Evolutionary conservation across 2,797 vertebrate genomes (phyloP).

Genomic region (Melanotaenia trifasciata): DNA sequence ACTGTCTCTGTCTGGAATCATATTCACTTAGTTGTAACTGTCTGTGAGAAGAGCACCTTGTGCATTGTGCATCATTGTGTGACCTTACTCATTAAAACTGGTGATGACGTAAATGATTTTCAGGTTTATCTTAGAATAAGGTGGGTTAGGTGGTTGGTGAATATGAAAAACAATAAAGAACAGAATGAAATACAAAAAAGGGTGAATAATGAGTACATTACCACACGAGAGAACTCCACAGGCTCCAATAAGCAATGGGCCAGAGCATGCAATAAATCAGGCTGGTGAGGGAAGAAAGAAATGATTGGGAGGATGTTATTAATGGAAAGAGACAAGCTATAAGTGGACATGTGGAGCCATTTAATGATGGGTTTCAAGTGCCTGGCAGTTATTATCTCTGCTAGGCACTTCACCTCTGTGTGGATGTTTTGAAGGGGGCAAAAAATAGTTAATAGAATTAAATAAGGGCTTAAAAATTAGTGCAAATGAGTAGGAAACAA

Average conservation of each 20-base stretch:
- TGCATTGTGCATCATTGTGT: constrained; percentile 1
- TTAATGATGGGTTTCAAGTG: constrained; percentile 1
- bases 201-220: constrained; percentile 74
- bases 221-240: constrained; percentile 85
- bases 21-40: background rate
- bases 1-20: background rate
- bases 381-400: background rate
- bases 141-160: background rate
- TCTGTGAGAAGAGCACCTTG: constrained; percentile 1
- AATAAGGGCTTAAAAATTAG: constrained; percentile 16
- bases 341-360: constrained; percentile 17
- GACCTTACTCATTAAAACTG: background rate
- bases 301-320: constrained; percentile 46
- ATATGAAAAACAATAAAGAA: constrained; percentile 16
- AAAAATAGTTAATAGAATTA: background rate
- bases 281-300: constrained; percentile 76
- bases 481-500: background rate
- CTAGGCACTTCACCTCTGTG: background rate
- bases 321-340: constrained; percentile 25
- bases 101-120: background rate
- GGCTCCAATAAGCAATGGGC: constrained; percentile 88
- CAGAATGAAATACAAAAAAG: constrained; percentile 4
- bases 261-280: constrained; percentile 89
- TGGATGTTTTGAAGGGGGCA: background rate
- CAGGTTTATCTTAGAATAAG: background rate